A percentile compares a stretch with the other conserved stretches of the same genome.
Evolutionary conservation across 2,888 invertebrate genomes (phyloP).

Genomic region (Drosophila limbata): DNA sequence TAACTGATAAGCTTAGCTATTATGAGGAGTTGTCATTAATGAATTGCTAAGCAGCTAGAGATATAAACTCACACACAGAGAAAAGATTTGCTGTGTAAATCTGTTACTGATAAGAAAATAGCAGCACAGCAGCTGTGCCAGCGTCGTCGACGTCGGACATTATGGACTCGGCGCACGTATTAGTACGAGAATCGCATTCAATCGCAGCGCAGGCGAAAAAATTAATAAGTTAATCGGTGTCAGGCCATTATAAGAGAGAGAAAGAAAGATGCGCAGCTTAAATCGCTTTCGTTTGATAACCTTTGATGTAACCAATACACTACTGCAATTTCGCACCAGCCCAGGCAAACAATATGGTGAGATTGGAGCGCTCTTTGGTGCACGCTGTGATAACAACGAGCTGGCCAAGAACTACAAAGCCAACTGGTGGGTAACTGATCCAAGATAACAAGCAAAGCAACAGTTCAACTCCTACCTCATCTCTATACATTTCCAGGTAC

Average conservation of each 20-base stretch:
- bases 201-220: slow-evolving; percentile 27
- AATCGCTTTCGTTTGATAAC: slow-evolving; percentile 88
- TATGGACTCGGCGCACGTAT: slow-evolving; percentile 46
- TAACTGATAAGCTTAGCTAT: slow-evolving; percentile 48
- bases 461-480: background rate
- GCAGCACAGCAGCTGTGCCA: slow-evolving; percentile 10
- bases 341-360: slow-evolving; percentile 91
- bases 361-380: slow-evolving; percentile 90
- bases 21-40: slow-evolving; percentile 35
- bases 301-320: slow-evolving; percentile 95
- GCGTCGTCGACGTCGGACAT: slow-evolving; percentile 29
- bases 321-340: slow-evolving; percentile 89
- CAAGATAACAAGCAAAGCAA: background rate
- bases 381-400: slow-evolving; percentile 87
- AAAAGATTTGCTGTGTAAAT: slow-evolving; percentile 38
- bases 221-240: slow-evolving; percentile 31
- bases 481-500: slow-evolving; percentile 69
- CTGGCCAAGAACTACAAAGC: slow-evolving; percentile 88
- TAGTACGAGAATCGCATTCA: slow-evolving; percentile 59
- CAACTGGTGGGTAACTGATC: slow-evolving; percentile 86
- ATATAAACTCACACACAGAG: slow-evolving; percentile 22
- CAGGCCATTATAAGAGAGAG: background rate
- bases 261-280: slow-evolving; percentile 75
- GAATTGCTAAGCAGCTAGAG: slow-evolving; percentile 31
- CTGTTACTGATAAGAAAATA: slow-evolving; percentile 49